Percentiles rank a stretch among this genome's conserved stretches.
Evolutionary conservation across 23 tunicate genomes (phyloP).

Genomic region (Trididemnum nubilum): DNA sequence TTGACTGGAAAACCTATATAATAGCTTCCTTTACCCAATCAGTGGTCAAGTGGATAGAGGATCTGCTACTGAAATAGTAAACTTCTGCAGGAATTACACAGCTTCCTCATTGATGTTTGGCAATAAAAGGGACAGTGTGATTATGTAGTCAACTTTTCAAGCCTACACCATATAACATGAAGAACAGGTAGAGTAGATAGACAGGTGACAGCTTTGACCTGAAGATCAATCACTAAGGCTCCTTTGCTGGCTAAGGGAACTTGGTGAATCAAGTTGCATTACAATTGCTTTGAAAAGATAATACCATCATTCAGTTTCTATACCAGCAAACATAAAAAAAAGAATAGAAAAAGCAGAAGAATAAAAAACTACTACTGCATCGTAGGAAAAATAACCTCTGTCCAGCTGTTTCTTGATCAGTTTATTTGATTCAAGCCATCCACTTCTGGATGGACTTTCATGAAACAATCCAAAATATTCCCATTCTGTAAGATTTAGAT

Average conservation of each 20-base stretch:
- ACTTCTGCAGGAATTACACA: not conserved
- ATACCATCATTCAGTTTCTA: too few species aligned
- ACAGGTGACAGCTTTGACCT: too few species aligned
- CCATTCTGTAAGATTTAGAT: not conserved
- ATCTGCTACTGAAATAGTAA: not conserved
- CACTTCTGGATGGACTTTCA: not conserved
- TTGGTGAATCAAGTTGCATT: too few species aligned
- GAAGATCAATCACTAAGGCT: too few species aligned
- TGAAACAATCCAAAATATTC: not conserved
- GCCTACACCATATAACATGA: not conserved
- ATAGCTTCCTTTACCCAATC: too few species aligned
- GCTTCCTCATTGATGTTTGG: not conserved
- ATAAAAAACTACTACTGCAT: too few species aligned
- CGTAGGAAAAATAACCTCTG: not conserved
- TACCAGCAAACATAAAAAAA: too few species aligned
- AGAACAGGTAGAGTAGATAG: not conserved
- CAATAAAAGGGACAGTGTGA: too few species aligned
- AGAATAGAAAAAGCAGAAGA: too few species aligned
- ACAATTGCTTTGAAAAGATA: too few species aligned
- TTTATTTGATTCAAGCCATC: not conserved
- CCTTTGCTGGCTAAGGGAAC: too few species aligned
- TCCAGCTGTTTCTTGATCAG: not conserved
- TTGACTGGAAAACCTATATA: too few species aligned
- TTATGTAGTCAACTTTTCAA: not conserved
- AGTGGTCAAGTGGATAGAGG: not conserved